phyloP scores from a whole-genome alignment of 2,888 invertebrate species.

The Acleris holmiana region DNA sequence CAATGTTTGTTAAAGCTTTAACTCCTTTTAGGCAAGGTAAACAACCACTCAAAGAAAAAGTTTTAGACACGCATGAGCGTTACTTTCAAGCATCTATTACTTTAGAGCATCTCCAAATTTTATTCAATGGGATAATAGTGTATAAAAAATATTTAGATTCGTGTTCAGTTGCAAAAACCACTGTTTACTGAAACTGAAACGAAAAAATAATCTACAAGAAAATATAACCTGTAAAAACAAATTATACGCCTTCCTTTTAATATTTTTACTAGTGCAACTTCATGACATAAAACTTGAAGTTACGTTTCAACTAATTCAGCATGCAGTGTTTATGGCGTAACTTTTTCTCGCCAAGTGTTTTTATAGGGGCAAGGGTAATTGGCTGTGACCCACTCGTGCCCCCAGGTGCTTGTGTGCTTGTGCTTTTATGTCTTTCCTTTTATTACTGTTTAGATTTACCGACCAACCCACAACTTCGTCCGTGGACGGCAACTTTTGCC shows the following conservation, averaged over 20 bases:
- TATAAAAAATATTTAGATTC: no score
- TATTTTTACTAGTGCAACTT: neutral
- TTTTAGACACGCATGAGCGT: no score
- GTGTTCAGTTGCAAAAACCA: no score
- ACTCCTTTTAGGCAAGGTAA: no score
- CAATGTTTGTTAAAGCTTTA: no score
- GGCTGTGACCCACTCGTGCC: conserved; percentile 37
- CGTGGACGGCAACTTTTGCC: conserved; percentile 6
- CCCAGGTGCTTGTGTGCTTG: conserved; percentile 17
- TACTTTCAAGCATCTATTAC: no score
- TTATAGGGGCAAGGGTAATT: conserved; percentile 48
- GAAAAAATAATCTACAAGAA: no score
- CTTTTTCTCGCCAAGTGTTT: conserved; percentile 47
- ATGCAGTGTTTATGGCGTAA: conserved; percentile 56
- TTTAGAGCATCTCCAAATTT: no score
- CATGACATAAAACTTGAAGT: conserved; percentile 31
- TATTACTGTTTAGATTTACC: conserved; percentile 17
- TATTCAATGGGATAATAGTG: no score
- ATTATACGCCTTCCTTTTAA: neutral
- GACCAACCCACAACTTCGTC: conserved; percentile 6
- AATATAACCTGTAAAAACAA: no score
- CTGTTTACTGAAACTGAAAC: no score
- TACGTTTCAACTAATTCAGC: conserved; percentile 59
- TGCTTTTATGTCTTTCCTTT: conserved; percentile 16
- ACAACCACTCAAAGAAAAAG: no score